Conservation (phyloP, 2,113 vertebrate genomes). For the Lipotes vexillifer region DNA sequence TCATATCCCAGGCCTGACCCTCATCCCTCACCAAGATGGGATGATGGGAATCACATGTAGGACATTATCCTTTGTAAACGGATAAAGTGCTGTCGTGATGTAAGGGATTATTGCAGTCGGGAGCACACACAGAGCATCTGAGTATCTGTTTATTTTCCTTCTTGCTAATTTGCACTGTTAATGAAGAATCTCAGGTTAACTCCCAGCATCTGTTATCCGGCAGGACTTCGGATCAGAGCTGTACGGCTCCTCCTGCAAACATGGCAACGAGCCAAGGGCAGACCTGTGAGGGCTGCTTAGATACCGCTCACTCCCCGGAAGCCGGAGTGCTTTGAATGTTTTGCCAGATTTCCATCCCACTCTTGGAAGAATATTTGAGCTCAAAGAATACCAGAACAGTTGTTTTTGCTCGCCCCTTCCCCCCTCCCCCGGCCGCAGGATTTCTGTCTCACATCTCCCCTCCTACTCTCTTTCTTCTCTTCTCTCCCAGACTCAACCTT, state of each 20-base stretch:
- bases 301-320: constrained; percentile 21
- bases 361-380: constrained; percentile 2
- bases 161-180: background rate
- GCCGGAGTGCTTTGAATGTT: constrained; percentile 42
- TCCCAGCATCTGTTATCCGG: constrained; percentile 44
- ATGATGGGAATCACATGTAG: background rate
- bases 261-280: constrained; percentile 13
- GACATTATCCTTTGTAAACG: background rate
- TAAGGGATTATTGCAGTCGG: background rate
- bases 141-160: constrained; percentile 3
- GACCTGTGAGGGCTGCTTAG: constrained; percentile 9
- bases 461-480: background rate
- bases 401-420: background rate
- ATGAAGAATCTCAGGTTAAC: constrained; percentile 28
- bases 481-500: background rate
- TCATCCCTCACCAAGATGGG: background rate
- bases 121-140: background rate
- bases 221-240: constrained; percentile 33
- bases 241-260: background rate
- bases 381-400: background rate
- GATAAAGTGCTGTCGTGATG: background rate
- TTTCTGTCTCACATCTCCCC: background rate
- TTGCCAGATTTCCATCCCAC: constrained; percentile 6
- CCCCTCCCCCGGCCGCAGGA: background rate
- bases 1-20: background rate